phyloP scores from a whole-genome alignment of 2,888 invertebrate species.

The Hoplodrina blanda region DNA sequence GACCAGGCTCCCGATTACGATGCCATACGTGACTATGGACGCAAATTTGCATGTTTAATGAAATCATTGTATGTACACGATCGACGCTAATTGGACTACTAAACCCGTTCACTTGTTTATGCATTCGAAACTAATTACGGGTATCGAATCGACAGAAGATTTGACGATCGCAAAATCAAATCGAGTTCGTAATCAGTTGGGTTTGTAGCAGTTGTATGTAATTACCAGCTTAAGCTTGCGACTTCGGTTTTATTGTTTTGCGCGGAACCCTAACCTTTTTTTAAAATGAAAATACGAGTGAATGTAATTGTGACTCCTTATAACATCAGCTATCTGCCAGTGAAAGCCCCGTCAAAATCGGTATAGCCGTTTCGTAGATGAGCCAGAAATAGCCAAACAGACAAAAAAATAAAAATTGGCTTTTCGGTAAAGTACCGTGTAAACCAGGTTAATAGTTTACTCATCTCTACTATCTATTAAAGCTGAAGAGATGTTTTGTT shows the following conservation, averaged over 20 bases:
- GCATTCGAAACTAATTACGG: constrained; percentile 77
- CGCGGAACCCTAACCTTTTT: too few relatives aligned
- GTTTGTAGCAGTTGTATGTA: not conserved
- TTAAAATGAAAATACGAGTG: too few relatives aligned
- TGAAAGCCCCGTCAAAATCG: too few relatives aligned
- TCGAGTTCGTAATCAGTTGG: constrained; percentile 42
- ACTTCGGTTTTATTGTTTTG: not conserved
- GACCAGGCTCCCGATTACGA: constrained; percentile 69
- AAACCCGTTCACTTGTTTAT: constrained; percentile 80
- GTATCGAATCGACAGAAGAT: constrained; percentile 70
- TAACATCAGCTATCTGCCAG: too few relatives aligned
- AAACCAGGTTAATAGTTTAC: too few relatives aligned
- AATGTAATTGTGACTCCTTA: too few relatives aligned
- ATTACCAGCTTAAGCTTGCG: not conserved
- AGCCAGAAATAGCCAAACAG: too few relatives aligned
- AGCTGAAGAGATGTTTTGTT: too few relatives aligned
- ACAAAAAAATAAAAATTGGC: too few relatives aligned
- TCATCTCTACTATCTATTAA: too few relatives aligned
- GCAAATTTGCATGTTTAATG: constrained; percentile 86
- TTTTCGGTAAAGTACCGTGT: too few relatives aligned
- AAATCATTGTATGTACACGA: constrained; percentile 84
- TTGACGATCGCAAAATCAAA: constrained; percentile 57
- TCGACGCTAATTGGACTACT: constrained; percentile 81
- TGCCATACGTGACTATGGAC: constrained; percentile 73
- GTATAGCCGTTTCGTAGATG: too few relatives aligned